Base-by-base conservation (phyloP, 2,888 invertebrate genomes). In the Ophioninae sp. region DNA sequence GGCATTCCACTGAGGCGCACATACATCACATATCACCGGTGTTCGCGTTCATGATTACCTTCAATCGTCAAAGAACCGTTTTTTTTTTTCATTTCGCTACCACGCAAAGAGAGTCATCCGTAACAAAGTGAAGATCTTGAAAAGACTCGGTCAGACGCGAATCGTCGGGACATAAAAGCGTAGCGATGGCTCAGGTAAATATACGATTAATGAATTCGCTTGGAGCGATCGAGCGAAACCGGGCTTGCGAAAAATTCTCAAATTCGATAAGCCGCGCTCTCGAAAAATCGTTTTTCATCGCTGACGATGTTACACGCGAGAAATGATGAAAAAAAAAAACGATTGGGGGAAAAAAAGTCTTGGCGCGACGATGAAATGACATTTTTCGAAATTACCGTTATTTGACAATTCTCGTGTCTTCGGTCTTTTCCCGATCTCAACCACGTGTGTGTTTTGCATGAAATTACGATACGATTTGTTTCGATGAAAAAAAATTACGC, bases 131-230 rank as follows among this genome's bases (percentile, higher is more conserved):
- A 50, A 37, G 50, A 39, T 57, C 37, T 30, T n/a, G 5, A 56
- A 65, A 37, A 67, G 37, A 64, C 41, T 20, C 7, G 10, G 41
- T 59, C 10, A 78, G 21, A 69, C 56, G 50, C 50, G 50, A 50
- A 65, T 69, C 74, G 57, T 79, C 50, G 79, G 6, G 13, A 82
- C 7, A 65, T 44, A 50, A 57, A 59, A 78, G 57, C 57, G 57
- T 70, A 37, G 79, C 57, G 1, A 82, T 82, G 82, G 82, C 79
- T 75, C 74, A 82, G 82, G 82, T 82, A 79, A 78, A 70, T 79
- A 74, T 57, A 6, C 65, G 59, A 21, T 62, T 44, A 13, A 13
- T 37, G 6, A 77, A 23, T 59, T 74, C 21, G 2, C 44, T 20
- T 72, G 17, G 7, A 37, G 57, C 41, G 37, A 64, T 69, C 69